A percentile compares a stretch with the other conserved stretches of the same genome.
These are phyloP conservation scores for Brachyrhaphis roseni DNA, from an alignment of 2,797 vertebrate genomes.

Conservation along the genomic window DNA sequence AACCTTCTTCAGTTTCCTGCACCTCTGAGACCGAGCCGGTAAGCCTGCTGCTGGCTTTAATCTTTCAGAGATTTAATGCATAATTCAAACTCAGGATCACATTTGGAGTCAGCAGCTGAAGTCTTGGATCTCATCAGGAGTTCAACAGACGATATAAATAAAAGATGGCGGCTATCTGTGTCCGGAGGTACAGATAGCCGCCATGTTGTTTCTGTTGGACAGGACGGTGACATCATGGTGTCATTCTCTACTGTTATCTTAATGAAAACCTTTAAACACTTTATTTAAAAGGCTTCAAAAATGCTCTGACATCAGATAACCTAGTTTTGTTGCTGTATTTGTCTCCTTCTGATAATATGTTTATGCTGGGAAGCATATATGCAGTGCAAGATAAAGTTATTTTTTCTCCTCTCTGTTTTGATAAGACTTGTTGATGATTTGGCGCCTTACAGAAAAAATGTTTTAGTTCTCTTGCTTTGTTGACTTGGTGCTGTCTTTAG, in stretches of 20 bases:
- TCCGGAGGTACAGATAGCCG: too few species aligned
- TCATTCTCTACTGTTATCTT: not conserved
- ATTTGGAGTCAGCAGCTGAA: not conserved
- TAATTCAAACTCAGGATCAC: not conserved
- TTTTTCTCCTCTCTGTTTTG: not conserved
- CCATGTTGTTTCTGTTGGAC: not conserved
- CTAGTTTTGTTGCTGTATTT: not conserved
- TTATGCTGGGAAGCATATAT: not conserved
- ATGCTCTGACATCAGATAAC: not conserved
- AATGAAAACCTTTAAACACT: not conserved
- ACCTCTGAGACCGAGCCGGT: slow-evolving; percentile 49
- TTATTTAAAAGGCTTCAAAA: not conserved
- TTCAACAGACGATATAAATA: not conserved
- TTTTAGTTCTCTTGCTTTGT: not conserved
- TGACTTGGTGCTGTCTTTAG: not conserved
- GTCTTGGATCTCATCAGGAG: not conserved
- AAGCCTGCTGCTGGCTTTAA: slow-evolving; percentile 1
- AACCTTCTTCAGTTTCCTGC: not conserved
- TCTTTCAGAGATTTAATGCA: not conserved
- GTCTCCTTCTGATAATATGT: not conserved
- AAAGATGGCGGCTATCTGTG: not conserved
- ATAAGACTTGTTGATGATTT: not conserved
- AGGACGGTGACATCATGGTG: not conserved
- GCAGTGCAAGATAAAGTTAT: not conserved
- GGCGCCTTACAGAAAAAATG: not conserved